Percentiles rank a stretch among this genome's conserved stretches.
phyloP scores from a whole-genome alignment of 2,888 invertebrate species.

The Mythimna pallens region DNA sequence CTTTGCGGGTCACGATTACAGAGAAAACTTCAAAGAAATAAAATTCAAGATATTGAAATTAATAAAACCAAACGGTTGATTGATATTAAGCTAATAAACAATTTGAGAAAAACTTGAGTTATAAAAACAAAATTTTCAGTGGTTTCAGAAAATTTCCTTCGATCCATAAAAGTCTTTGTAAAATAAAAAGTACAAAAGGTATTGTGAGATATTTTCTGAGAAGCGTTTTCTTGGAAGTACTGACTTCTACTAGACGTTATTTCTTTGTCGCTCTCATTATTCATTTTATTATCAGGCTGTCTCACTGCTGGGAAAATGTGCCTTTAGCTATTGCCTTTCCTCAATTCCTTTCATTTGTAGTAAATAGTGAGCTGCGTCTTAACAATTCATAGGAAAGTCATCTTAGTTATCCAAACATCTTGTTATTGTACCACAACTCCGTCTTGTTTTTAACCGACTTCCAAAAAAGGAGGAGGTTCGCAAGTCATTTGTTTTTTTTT shows the following conservation, averaged over 20 bases:
- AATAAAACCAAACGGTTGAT: conserved; percentile 54
- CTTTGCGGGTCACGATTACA: conserved; percentile 21
- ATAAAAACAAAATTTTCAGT: conserved; percentile 19
- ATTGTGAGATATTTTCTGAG: conserved; percentile 17
- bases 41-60: conserved; percentile 44
- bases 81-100: conserved; percentile 50
- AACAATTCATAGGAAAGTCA: not conserved
- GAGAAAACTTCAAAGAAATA: conserved; percentile 38
- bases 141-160: conserved; percentile 11
- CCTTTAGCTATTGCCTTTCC: not conserved
- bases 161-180: conserved; percentile 1
- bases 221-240: conserved; percentile 17
- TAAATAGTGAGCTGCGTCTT: not conserved
- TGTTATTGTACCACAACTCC: not conserved
- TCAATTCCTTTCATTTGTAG: not conserved
- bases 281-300: not conserved
- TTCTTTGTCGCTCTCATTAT: conserved; percentile 5
- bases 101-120: conserved; percentile 22
- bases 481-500: too few species aligned
- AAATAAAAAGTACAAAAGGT: conserved; percentile 8
- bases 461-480: too few species aligned
- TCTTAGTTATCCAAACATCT: not conserved
- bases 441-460: not conserved
- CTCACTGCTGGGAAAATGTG: not conserved
- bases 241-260: not conserved